Percentiles rank a stretch among this genome's conserved stretches.
Conservation (phyloP, 2,888 invertebrate species). For the Andrena flavipes region DNA sequence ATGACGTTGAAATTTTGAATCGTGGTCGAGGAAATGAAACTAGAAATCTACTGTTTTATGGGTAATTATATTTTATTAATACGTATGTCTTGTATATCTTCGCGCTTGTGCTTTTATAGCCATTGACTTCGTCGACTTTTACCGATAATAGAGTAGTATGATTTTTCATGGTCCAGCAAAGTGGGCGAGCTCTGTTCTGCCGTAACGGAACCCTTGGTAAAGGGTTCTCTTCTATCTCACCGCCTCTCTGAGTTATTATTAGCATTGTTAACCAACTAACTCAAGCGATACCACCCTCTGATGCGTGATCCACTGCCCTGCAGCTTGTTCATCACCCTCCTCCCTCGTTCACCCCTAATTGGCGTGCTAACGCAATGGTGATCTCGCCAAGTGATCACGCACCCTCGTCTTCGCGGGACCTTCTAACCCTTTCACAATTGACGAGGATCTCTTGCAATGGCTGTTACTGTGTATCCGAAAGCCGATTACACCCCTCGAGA, state of each 20-base stretch:
- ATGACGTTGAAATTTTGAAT: too few relatives aligned
- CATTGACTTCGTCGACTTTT: background rate
- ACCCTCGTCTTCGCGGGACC: conserved; percentile 65
- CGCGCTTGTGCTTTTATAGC: background rate
- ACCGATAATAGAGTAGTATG: background rate
- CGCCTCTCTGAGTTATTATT: conserved; percentile 80
- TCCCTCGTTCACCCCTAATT: conserved; percentile 75
- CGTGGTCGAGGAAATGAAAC: too few relatives aligned
- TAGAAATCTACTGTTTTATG: too few relatives aligned
- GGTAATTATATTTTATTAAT: too few relatives aligned
- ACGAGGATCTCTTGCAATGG: conserved; percentile 65
- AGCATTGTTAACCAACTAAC: conserved; percentile 84
- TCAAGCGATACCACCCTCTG: conserved; percentile 75
- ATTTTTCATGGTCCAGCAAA: conserved; percentile 30
- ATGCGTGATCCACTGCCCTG: conserved; percentile 72
- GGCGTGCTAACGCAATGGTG: conserved; percentile 76
- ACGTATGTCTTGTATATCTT: background rate
- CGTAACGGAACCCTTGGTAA: conserved; percentile 52
- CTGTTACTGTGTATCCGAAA: conserved; percentile 56
- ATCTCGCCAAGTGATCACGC: conserved; percentile 76
- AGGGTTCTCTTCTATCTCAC: conserved; percentile 66
- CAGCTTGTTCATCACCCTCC: conserved; percentile 71
- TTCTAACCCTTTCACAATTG: conserved; percentile 72
- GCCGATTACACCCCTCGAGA: conserved; percentile 45
- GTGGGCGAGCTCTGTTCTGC: conserved; percentile 37